Evolutionary conservation across 2,113 vertebrate genomes (phyloP).

Genomic region (Nerophis lumbriciformis): DNA sequence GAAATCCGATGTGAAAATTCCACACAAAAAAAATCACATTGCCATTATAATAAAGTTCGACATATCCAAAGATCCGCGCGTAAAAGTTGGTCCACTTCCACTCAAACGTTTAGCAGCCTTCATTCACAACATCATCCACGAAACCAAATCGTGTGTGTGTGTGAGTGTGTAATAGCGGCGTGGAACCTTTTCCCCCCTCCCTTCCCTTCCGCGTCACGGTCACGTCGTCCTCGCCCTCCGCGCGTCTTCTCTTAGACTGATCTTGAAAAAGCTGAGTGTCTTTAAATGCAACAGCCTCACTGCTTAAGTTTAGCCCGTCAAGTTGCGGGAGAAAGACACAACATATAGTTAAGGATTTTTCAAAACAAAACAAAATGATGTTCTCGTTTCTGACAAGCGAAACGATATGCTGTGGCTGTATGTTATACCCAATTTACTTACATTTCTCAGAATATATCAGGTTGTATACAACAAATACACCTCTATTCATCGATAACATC

Average conservation of each 20-base stretch:
- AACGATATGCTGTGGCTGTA: no score
- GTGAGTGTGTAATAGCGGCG: background rate
- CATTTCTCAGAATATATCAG: no score
- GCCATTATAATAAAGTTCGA: background rate
- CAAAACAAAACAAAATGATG: conserved; percentile 17
- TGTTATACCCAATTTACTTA: no score
- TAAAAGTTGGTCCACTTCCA: conserved; percentile 47
- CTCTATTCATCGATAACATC: background rate
- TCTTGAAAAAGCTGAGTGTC: conserved; percentile 21
- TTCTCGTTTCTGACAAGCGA: no score
- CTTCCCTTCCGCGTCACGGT: conserved; percentile 1
- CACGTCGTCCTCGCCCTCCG: conserved; percentile 34
- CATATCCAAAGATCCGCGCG: conserved; percentile 46
- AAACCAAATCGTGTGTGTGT: background rate
- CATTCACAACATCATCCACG: background rate
- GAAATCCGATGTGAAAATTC: background rate
- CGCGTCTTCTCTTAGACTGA: conserved; percentile 38
- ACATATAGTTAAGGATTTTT: background rate
- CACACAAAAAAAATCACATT: background rate
- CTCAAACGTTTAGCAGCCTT: background rate
- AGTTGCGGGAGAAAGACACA: background rate
- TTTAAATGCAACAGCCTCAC: conserved; percentile 42
- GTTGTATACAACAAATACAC: background rate
- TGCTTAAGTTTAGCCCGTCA: conserved; percentile 33
- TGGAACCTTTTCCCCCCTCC: background rate